These are phyloP conservation scores for Caradrina kadenii DNA, from an alignment of 2,888 invertebrate species.

Conservation along the genomic window DNA sequence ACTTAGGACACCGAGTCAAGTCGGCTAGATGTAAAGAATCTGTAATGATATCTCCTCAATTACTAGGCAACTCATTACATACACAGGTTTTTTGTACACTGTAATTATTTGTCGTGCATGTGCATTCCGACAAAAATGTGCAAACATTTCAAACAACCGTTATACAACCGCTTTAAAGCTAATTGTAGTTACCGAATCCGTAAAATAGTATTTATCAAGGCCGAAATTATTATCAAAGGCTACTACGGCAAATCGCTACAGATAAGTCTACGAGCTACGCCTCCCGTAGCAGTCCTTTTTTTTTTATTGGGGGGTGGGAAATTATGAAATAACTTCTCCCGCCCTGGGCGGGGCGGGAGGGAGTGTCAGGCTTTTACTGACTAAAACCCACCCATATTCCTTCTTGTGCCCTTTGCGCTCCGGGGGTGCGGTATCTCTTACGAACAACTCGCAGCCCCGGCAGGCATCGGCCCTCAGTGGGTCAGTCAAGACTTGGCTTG, in stretches of 20 bases:
- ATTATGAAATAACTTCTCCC: no score
- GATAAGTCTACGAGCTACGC: slow-evolving; percentile 26
- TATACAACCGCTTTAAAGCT: background rate
- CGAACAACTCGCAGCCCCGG: no score
- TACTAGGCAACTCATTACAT: slow-evolving; percentile 30
- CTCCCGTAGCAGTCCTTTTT: slow-evolving; percentile 36
- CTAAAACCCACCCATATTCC: no score
- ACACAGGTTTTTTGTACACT: slow-evolving; percentile 15
- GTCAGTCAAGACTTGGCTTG: no score
- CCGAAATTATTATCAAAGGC: background rate
- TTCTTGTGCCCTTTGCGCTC: no score
- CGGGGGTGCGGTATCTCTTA: no score
- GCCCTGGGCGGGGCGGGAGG: no score
- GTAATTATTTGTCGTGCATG: slow-evolving; percentile 17
- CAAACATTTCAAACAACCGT: background rate
- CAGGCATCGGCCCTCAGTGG: no score
- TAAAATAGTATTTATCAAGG: no score
- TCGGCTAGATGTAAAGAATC: slow-evolving; percentile 35
- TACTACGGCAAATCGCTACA: slow-evolving; percentile 6
- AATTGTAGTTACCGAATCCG: background rate
- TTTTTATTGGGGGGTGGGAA: no score
- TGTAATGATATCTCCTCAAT: slow-evolving; percentile 26
- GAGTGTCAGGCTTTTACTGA: no score
- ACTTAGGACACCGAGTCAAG: background rate
- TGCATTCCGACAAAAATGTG: background rate